phyloP scores from a whole-genome alignment of 2,797 vertebrate genomes.

The Sciurus vulgaris region DNA sequence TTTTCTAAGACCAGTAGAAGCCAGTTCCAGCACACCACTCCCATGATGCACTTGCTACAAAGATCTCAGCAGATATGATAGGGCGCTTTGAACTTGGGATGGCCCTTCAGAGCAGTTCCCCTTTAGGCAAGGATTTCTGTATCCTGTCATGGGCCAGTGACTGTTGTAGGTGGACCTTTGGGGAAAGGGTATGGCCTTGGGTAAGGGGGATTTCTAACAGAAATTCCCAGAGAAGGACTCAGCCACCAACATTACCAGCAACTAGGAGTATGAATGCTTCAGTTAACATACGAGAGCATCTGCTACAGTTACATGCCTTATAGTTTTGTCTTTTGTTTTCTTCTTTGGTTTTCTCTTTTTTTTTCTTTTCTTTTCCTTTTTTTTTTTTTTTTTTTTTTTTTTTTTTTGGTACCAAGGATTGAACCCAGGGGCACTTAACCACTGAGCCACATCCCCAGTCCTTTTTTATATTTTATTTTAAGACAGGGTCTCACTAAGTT shows the following conservation, averaged over 20 bases:
- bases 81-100: neutral
- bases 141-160: neutral
- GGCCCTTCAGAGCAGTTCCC: neutral
- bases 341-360: neutral
- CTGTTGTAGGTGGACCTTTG: neutral
- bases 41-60: neutral
- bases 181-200: neutral
- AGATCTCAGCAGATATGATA: neutral
- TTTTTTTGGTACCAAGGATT: too few species aligned
- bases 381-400: too few species aligned
- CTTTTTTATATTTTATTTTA: too few species aligned
- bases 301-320: neutral
- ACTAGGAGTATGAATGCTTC: neutral
- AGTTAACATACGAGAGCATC: neutral
- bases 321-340: constrained; percentile 34
- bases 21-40: neutral
- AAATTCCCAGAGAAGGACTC: neutral
- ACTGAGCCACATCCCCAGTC: too few species aligned
- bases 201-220: neutral
- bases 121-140: neutral
- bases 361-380: too few species aligned
- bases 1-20: neutral
- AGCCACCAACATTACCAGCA: neutral
- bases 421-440: too few species aligned
- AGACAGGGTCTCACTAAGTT: too few species aligned